Conservation (phyloP, 2,113 vertebrate genomes). For the Lampris incognitus region DNA sequence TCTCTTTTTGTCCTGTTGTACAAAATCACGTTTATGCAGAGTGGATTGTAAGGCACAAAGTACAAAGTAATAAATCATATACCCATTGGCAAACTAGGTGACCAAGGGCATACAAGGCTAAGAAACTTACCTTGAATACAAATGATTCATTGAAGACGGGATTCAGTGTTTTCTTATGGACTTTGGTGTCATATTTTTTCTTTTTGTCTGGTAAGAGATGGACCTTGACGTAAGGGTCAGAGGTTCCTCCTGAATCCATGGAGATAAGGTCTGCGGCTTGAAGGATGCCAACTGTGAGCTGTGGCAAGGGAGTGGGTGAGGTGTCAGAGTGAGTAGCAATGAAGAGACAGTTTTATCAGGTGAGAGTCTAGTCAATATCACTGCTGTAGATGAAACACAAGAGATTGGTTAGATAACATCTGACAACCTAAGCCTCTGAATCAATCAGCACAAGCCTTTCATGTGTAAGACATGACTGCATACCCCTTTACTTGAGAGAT, state of each 20-base stretch:
- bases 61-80: neutral
- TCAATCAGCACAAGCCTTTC: slow-evolving; percentile 44
- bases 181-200: slow-evolving; percentile 98
- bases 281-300: slow-evolving; percentile 95
- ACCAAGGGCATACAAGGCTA: neutral
- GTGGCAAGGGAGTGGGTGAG: slow-evolving; percentile 31
- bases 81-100: neutral
- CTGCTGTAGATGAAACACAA: slow-evolving; percentile 10
- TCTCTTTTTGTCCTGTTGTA: neutral
- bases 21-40: neutral
- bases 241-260: slow-evolving; percentile 96
- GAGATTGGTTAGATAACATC: slow-evolving; percentile 21
- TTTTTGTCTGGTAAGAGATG: slow-evolving; percentile 96
- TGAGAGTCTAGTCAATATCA: slow-evolving; percentile 17
- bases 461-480: neutral
- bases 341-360: slow-evolving; percentile 5
- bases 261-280: slow-evolving; percentile 96
- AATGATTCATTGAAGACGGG: slow-evolving; percentile 98
- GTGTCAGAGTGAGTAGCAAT: neutral
- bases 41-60: too few relatives aligned
- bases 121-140: slow-evolving; percentile 90
- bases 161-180: slow-evolving; percentile 97
- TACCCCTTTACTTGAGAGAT: neutral
- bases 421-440: slow-evolving; percentile 23
- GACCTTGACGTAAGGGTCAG: slow-evolving; percentile 95